Percentiles rank a stretch among this genome's conserved stretches.
Conservation (phyloP, 2,888 invertebrate genomes). For the Ectemnius continuus region DNA sequence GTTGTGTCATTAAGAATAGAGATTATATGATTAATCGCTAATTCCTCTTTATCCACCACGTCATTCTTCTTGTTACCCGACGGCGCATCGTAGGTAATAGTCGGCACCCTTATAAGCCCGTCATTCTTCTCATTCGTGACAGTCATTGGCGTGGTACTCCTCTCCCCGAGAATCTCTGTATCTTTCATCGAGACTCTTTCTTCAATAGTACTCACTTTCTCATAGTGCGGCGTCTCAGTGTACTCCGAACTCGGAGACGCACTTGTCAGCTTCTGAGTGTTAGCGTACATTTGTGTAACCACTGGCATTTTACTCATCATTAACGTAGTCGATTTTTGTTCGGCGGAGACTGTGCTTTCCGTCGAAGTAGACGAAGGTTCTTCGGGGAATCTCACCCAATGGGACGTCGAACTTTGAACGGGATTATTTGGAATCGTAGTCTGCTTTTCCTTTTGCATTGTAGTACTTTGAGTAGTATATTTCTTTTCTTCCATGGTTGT, state of each 20-base stretch:
- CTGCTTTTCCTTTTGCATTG: neutral
- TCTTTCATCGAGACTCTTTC: conserved; percentile 54
- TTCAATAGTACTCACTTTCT: conserved; percentile 44
- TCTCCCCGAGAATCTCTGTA: conserved; percentile 37
- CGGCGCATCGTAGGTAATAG: conserved; percentile 71
- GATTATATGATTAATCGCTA: conserved; percentile 78
- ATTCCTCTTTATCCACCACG: conserved; percentile 71
- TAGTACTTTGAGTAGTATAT: conserved; percentile 7
- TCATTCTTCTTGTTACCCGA: conserved; percentile 73
- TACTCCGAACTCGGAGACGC: conserved; percentile 15
- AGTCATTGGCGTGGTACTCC: conserved; percentile 69
- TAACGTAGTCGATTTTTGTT: conserved; percentile 27
- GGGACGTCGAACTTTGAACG: neutral
- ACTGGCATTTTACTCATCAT: conserved; percentile 47
- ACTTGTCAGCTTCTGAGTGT: conserved; percentile 48
- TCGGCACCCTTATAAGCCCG: conserved; percentile 75
- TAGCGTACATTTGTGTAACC: conserved; percentile 58
- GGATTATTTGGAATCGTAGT: too few relatives aligned
- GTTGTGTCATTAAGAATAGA: conserved; percentile 77
- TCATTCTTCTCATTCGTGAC: conserved; percentile 55
- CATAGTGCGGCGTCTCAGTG: conserved; percentile 16
- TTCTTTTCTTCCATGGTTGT: conserved; percentile 26
- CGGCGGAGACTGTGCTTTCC: neutral
- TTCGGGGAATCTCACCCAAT: conserved; percentile 49
- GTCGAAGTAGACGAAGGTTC: conserved; percentile 18